These are phyloP conservation scores for Wiebesia pumilae DNA, from an alignment of 1,140 invertebrate genomes.

Conservation along the genomic window DNA sequence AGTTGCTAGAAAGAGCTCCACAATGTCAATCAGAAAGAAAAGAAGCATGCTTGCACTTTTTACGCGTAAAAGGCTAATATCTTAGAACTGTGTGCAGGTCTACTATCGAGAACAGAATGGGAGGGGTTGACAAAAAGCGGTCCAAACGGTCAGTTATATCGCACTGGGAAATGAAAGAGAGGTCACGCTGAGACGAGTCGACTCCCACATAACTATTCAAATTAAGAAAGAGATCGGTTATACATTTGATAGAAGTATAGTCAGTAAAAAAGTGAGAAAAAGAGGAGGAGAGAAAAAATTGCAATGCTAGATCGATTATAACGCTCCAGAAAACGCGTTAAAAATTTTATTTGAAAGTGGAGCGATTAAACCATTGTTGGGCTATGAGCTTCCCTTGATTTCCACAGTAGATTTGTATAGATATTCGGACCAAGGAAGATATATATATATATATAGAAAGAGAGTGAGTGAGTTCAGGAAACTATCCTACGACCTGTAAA, in stretches of 20 bases:
- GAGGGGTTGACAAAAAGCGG: neutral
- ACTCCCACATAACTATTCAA: neutral
- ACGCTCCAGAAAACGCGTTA: constrained; percentile 60
- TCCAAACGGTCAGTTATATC: neutral
- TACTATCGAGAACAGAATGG: neutral
- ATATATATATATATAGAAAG: no score
- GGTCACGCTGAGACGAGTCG: neutral
- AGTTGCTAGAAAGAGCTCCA: neutral
- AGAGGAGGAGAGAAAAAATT: neutral
- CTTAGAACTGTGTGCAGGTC: neutral
- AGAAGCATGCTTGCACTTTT: no score
- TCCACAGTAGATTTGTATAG: constrained; percentile 46
- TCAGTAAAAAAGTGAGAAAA: neutral
- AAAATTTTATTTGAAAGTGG: constrained; percentile 63
- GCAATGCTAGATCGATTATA: constrained; percentile 50
- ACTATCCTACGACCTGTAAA: constrained; percentile 51
- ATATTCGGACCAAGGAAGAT: neutral
- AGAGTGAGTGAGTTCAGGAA: neutral
- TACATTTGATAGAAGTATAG: neutral
- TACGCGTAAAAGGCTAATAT: neutral
- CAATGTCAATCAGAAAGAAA: neutral
- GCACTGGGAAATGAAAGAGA: neutral
- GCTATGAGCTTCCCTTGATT: constrained; percentile 66
- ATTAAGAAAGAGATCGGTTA: constrained; percentile 37
- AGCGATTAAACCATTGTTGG: constrained; percentile 56